Base-by-base conservation (phyloP, 2,888 invertebrate genomes). In the Taenaris catops region DNA sequence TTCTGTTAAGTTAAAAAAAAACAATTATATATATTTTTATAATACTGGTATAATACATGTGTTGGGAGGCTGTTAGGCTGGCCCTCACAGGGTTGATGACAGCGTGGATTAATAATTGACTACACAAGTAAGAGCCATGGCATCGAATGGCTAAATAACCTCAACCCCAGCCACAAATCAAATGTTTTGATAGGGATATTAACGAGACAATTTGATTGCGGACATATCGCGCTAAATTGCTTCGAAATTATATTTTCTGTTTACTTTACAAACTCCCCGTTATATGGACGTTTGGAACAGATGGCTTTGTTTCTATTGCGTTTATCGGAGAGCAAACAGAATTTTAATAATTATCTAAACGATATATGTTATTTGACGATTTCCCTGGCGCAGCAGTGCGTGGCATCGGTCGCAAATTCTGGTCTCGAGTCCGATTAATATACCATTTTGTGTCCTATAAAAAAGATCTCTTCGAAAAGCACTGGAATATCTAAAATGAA, bases 191-290 rank as follows among this genome's bases (percentile, higher is more conserved):
- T 86, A 86, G 70, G 63, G 73, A 79, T 75, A 83, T 83, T 84
- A 86, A 86, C 86, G 84, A 86, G 86, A 86, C 86, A 86, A 86
- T 86, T 86, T 86, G 86, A 86, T 86, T 86, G 83, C 86, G 81
- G 81, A 83, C 84, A 81, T 83, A 84, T 84, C 80, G 67, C 76
- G 75, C 73, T 72, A 86, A 86, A 86, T 86, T 86, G 86, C 84
- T 86, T 79, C 79, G 83, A 84, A 86, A 86, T 86, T 84, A 86
- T 86, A 84, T 84, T 84, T 83, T 84, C 78, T 86, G 86, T 86
- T 86, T 86, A 84, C 86, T 74, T 83, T 81, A 76, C 75, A 78
- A 80, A 81, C 80, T 78, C 81, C 76, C 76, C 64, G 63, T 62
- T 72, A 66, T 76, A 65, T 48, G 38, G 63, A 64, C 76, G 48